phyloP scores from a whole-genome alignment of 1,140 invertebrate species.

The Drosophila kepulauana region DNA sequence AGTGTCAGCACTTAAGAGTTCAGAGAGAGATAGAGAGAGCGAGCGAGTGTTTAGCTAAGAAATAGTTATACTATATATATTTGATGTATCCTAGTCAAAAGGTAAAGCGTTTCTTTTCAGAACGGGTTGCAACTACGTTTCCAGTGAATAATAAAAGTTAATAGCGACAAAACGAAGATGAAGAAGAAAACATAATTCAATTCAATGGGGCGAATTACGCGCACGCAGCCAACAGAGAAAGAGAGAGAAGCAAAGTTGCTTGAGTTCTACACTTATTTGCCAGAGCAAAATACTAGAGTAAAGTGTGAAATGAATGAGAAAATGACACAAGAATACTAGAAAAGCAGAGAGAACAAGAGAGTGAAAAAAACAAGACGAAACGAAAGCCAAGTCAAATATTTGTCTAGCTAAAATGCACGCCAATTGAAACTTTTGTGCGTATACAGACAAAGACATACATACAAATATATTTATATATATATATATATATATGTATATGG shows the following conservation, averaged over 20 bases:
- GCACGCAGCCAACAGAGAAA: slow-evolving; percentile 7
- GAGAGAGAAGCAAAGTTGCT: slow-evolving; percentile 14
- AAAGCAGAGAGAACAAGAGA: slow-evolving; percentile 9
- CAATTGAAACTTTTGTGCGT: slow-evolving; percentile 42
- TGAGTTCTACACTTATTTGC: slow-evolving; percentile 1
- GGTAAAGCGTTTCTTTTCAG: neutral
- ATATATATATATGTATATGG: slow-evolving; percentile 14
- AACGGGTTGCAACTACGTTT: slow-evolving; percentile 21
- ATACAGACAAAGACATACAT: slow-evolving; percentile 3
- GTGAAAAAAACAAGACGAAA: slow-evolving; percentile 3
- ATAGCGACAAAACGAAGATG: neutral
- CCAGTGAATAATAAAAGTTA: slow-evolving; percentile 3
- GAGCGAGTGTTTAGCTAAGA: no score
- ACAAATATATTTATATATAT: slow-evolving; percentile 6
- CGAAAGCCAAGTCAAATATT: slow-evolving; percentile 75
- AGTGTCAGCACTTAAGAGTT: slow-evolving; percentile 1
- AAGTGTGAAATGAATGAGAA: slow-evolving; percentile 50
- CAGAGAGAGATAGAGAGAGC: no score
- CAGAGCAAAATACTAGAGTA: slow-evolving; percentile 22
- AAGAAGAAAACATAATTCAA: slow-evolving; percentile 2
- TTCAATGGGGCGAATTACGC: slow-evolving; percentile 2
- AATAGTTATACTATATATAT: no score
- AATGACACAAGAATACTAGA: slow-evolving; percentile 36
- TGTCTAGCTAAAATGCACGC: slow-evolving; percentile 75
- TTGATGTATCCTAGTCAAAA: neutral